Evolutionary conservation across 2,797 vertebrate genomes (phyloP).

Genomic region (Gobio occitaniae): DNA sequence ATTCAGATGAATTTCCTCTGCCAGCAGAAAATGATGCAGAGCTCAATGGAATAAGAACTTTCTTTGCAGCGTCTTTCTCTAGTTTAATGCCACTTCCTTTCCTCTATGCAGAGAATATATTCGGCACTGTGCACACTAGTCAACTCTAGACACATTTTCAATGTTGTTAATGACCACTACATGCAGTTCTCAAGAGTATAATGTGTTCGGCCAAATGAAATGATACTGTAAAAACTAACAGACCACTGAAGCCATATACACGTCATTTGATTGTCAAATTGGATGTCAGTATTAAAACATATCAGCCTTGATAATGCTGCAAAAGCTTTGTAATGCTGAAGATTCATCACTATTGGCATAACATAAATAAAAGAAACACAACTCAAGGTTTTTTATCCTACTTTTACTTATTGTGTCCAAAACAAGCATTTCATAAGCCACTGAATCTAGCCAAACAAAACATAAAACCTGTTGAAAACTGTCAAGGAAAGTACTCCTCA

Average conservation of each 20-base stretch:
- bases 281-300: constrained; percentile 74
- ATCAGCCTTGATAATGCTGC: constrained; percentile 78
- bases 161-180: constrained; percentile 29
- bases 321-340: constrained; percentile 52
- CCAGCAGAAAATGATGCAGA: background rate
- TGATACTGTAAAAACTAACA: background rate
- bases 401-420: constrained; percentile 2
- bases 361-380: background rate
- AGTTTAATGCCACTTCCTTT: constrained; percentile 66
- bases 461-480: background rate
- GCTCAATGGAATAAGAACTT: background rate
- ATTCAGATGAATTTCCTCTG: background rate
- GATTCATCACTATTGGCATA: background rate
- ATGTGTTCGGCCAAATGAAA: constrained; percentile 29
- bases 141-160: constrained; percentile 56
- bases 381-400: constrained; percentile 6
- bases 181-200: constrained; percentile 5
- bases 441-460: constrained; percentile 5
- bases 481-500: constrained; percentile 37
- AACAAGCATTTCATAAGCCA: constrained; percentile 3
- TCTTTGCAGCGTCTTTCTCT: constrained; percentile 54
- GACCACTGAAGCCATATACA: constrained; percentile 27
- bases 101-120: constrained; percentile 66
- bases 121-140: constrained; percentile 72
- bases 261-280: constrained; percentile 69